A percentile compares a stretch with the other conserved stretches of the same genome.
These are phyloP conservation scores for Saccopteryx leptura DNA, from an alignment of 2,113 vertebrate genomes.

Conservation along the genomic window DNA sequence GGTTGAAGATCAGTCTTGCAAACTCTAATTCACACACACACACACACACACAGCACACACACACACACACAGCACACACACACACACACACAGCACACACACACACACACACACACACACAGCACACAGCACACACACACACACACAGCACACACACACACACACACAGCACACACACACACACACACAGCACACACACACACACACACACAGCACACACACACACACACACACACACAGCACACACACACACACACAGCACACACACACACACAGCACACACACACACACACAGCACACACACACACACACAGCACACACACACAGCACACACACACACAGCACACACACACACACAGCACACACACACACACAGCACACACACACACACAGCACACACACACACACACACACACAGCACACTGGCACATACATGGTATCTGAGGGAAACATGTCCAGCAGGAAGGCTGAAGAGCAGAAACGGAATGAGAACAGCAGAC, in stretches of 20 bases:
- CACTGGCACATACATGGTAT: neutral
- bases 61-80: neutral
- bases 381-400: neutral
- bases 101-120: neutral
- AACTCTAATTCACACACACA: neutral
- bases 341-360: neutral
- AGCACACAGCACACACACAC: neutral
- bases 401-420: neutral
- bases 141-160: neutral
- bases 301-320: neutral
- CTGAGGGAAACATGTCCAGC: neutral
- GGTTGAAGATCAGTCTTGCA: neutral
- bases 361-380: neutral
- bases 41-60: rapidly evolving
- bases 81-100: neutral
- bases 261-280: neutral
- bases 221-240: neutral
- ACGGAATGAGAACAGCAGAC: neutral
- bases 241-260: too few species aligned
- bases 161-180: neutral
- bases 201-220: neutral
- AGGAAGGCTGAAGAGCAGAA: neutral
- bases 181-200: neutral
- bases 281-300: neutral
- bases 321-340: neutral